These are phyloP conservation scores for Macrotus californicus DNA, from an alignment of 2,113 vertebrate species.

Conservation along the genomic window DNA sequence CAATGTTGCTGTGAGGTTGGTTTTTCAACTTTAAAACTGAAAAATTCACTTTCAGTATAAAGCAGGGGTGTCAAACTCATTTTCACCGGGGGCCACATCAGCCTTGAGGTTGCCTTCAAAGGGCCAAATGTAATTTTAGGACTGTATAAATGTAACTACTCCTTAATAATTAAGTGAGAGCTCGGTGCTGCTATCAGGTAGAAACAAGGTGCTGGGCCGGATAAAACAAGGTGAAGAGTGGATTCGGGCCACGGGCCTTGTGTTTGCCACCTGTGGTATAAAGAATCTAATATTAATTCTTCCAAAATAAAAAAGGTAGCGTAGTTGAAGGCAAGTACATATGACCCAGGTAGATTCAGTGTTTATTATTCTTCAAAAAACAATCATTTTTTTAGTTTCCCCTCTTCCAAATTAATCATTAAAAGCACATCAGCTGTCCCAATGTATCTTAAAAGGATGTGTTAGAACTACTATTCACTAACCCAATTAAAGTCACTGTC, in stretches of 20 bases:
- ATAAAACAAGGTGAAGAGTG: too few relatives aligned
- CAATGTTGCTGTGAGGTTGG: background rate
- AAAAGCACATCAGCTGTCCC: background rate
- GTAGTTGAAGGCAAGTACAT: background rate
- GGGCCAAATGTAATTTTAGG: too few relatives aligned
- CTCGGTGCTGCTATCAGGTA: too few relatives aligned
- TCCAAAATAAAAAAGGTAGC: conserved; percentile 11
- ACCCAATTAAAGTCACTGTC: background rate
- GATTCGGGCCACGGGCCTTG: too few relatives aligned
- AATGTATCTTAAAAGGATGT: background rate
- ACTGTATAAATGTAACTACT: too few relatives aligned
- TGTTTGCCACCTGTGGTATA: background rate
- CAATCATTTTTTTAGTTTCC: background rate
- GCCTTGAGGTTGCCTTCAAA: too few relatives aligned
- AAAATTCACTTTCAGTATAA: conserved; percentile 16
- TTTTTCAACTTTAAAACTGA: conserved; percentile 6
- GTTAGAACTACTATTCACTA: background rate
- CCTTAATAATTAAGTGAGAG: too few relatives aligned
- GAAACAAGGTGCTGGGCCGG: too few relatives aligned
- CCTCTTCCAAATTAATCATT: background rate
- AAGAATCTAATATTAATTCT: background rate
- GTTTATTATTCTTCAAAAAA: background rate
- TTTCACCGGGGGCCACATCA: too few relatives aligned
- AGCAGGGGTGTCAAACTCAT: background rate
- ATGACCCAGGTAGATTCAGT: background rate